Percentiles rank a stretch among this genome's conserved stretches.
Conservation (phyloP, 2,888 invertebrate genomes). For the Volucella bombylans region DNA sequence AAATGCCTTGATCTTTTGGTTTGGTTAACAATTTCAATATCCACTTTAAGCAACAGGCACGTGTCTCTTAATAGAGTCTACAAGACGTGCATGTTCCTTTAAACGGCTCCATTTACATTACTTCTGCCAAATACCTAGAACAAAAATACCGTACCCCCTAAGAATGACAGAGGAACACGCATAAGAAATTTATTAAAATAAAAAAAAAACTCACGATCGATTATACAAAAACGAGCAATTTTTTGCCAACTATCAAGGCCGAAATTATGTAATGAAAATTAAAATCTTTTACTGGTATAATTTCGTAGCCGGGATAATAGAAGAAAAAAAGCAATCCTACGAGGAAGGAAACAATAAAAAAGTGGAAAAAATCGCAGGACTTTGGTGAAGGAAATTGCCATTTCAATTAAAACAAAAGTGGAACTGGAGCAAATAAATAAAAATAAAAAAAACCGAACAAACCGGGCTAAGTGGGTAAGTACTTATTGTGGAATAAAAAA, state of each 20-base stretch:
- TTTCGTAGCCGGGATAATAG: conserved; percentile 9
- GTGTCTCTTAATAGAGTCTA: no score
- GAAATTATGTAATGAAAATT: conserved; percentile 36
- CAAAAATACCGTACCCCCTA: no score
- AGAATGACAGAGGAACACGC: no score
- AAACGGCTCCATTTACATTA: no score
- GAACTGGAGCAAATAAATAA: conserved; percentile 60
- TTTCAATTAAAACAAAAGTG: conserved; percentile 62
- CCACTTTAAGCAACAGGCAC: no score
- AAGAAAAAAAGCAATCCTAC: neutral
- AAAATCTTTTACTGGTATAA: conserved; percentile 32
- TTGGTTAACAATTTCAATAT: no score
- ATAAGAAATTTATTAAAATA: no score
- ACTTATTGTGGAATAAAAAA: conserved; percentile 1
- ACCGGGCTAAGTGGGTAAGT: conserved; percentile 19
- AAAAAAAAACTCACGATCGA: conserved; percentile 9
- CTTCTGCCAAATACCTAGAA: no score
- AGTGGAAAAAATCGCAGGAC: conserved; percentile 23
- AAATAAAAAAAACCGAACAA: conserved; percentile 19
- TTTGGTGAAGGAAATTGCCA: conserved; percentile 52
- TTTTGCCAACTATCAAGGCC: conserved; percentile 41
- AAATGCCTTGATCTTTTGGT: no score
- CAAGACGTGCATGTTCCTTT: no score
- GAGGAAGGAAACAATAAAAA: conserved; percentile 16
- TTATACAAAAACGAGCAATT: conserved; percentile 34